phyloP scores from a whole-genome alignment of 2,888 invertebrate species.

The Nephrotoma flavescens region DNA sequence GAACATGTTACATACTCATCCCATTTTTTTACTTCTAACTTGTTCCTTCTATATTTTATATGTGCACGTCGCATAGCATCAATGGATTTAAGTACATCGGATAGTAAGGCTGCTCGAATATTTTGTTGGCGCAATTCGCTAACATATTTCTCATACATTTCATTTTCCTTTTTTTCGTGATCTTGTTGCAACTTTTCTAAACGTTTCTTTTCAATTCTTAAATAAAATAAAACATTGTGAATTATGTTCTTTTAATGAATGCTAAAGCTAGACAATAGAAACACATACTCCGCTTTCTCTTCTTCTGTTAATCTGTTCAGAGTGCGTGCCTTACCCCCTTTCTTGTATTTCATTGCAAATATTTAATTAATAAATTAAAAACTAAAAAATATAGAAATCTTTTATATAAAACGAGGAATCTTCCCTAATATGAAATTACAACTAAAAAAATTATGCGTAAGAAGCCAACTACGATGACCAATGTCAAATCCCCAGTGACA shows the following conservation, averaged over 20 bases:
- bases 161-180: not conserved
- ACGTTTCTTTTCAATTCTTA: not conserved
- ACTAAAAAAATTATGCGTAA: no score
- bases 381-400: not conserved
- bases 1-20: not conserved
- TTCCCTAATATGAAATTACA: no score
- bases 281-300: not conserved
- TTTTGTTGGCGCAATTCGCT: not conserved
- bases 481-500: no score
- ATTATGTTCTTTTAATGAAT: not conserved
- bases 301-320: not conserved
- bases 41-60: not conserved
- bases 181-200: not conserved
- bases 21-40: not conserved
- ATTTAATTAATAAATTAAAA: not conserved
- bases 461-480: no score
- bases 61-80: not conserved
- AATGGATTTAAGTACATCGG: not conserved
- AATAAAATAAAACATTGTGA: not conserved
- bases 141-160: not conserved
- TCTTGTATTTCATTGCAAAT: not conserved
- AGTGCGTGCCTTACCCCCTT: not conserved
- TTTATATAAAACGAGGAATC: no score
- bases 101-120: not conserved
- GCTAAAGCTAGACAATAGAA: not conserved